Evolutionary conservation across 2,888 invertebrate species (phyloP), one percentile per base, ranked within the genome.

Genomic region (Atethmia centrago): DNA sequence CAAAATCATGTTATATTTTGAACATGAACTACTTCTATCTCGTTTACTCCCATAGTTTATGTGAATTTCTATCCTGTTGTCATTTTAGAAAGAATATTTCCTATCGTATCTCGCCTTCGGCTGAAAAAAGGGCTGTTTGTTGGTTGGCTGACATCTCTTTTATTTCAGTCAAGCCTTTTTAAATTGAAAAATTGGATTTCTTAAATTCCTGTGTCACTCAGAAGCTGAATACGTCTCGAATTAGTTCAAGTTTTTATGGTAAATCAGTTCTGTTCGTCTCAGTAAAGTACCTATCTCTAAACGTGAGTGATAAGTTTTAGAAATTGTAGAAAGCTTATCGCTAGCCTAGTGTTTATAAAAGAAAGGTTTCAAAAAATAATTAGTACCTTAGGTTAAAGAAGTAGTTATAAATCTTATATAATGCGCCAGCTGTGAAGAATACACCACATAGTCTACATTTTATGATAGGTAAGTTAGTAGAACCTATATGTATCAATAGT

Each of bases 381-480:
- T 53, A 74, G 21, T 58, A 74, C n/a, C 28, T 47, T 58, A 49
- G 7, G 55, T 12, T 66, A 56, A 7, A 76, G 47, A 61, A 68
- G 42, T 55, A 71, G 64, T 51, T 64, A 72, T 31, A 62, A 74
- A 71, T 71, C 70, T 78, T 86, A 83, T 66, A 77, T 80, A 85
- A 87, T 88, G 84, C 71, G 67, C 73, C 78, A 80, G 69, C 77
- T 82, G 82, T 88, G 79, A 82, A 73, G 79, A 77, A 82, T 79
- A 74, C 77, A 69, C 63, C 77, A 53, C 49, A 25, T 82, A 81
- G 74, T 77, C 87, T 79, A 82, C 87, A 85, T 89, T 93, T 86
- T 91, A 90, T 91, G 91, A 87, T 91, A 91, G 91, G 93, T 93
- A 87, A 92, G 93, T 93, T 85, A 36, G 49, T 77, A 42, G 51